Evolutionary conservation across 2,888 invertebrate species (phyloP).

Genomic region (Dastarcus helophoroides): DNA sequence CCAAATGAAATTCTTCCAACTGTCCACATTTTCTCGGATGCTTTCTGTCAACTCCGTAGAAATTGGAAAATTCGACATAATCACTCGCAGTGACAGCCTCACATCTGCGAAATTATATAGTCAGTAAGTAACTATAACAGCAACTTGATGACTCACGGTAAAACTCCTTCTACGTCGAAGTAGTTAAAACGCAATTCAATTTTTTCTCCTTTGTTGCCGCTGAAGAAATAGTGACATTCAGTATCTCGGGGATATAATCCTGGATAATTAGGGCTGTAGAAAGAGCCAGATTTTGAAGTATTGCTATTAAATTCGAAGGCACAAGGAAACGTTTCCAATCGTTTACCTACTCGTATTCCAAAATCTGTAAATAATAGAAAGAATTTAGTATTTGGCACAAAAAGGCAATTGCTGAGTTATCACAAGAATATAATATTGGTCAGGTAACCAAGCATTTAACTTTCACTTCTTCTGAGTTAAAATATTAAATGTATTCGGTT

Average conservation of each 20-base stretch:
- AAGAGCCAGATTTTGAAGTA: constrained; percentile 65
- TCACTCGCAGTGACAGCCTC: constrained; percentile 86
- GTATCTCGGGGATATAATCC: constrained; percentile 83
- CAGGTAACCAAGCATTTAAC: no score
- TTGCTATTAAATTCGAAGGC: constrained; percentile 83
- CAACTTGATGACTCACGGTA: constrained; percentile 59
- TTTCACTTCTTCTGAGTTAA: no score
- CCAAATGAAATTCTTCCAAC: constrained; percentile 65
- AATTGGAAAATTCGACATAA: constrained; percentile 94
- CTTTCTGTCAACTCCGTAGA: constrained; percentile 79
- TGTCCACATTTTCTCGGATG: constrained; percentile 83
- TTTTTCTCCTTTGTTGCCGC: constrained; percentile 65
- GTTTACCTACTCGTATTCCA: constrained; percentile 72
- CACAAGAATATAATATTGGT: no score
- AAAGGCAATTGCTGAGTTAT: no score
- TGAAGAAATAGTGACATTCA: constrained; percentile 84
- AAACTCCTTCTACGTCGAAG: constrained; percentile 90
- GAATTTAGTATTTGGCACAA: no score
- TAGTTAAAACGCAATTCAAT: constrained; percentile 77
- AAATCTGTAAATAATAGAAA: no score
- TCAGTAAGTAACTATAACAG: not conserved
- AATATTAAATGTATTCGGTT: no score
- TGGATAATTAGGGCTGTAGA: constrained; percentile 83
- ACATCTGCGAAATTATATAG: constrained; percentile 53
- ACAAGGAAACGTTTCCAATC: constrained; percentile 66